A percentile compares a stretch with the other conserved stretches of the same genome.
phyloP scores from a whole-genome alignment of 1,140 invertebrate species.

The Sarcophaga bullata region DNA sequence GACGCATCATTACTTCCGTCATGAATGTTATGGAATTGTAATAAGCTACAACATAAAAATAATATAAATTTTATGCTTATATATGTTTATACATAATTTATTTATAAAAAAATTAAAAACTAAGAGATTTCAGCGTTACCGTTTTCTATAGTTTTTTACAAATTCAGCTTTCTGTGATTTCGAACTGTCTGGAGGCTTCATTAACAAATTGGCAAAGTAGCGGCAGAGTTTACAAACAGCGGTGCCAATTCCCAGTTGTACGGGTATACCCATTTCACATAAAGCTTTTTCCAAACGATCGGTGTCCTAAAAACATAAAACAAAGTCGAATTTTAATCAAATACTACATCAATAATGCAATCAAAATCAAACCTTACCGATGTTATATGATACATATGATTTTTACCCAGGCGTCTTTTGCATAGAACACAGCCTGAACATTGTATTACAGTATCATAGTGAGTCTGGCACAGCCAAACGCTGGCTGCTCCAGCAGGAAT shows the following conservation, averaged over 20 bases:
- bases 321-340: conserved; percentile 9
- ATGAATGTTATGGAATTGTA: conserved; percentile 77
- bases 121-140: conserved; percentile 63
- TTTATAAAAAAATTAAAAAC: not conserved
- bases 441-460: conserved; percentile 74
- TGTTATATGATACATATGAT: conserved; percentile 75
- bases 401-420: conserved; percentile 76
- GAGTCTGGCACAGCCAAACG: conserved; percentile 72
- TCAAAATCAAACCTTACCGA: conserved; percentile 58
- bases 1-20: conserved; percentile 70
- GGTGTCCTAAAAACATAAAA: conserved; percentile 68
- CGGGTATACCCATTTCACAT: conserved; percentile 73
- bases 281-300: conserved; percentile 75
- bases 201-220: conserved; percentile 76
- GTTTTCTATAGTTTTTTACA: conserved; percentile 75
- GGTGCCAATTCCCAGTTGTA: conserved; percentile 69
- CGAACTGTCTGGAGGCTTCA: conserved; percentile 70
- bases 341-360: not conserved
- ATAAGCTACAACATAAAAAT: conserved; percentile 68
- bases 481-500: conserved; percentile 54
- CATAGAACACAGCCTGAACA: conserved; percentile 80
- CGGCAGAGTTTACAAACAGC: conserved; percentile 83
- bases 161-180: conserved; percentile 72
- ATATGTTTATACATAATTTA: no score
- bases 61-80: no score